Base-by-base conservation (phyloP, 2,888 invertebrate genomes). In the Agonopterix arenella region DNA sequence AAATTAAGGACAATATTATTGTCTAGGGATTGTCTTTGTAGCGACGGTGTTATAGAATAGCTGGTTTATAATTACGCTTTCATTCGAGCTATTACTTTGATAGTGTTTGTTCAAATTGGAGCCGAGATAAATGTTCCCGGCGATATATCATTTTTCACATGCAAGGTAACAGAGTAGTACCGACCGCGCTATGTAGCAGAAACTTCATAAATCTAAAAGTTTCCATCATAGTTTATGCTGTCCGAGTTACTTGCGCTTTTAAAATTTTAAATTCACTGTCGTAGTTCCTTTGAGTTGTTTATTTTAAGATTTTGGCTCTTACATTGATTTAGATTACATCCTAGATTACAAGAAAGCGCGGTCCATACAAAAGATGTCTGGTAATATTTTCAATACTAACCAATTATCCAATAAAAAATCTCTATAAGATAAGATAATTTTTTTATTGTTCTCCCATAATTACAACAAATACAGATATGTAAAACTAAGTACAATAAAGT, bases 181-280 rank as follows among this genome's bases (percentile, higher is more conserved):
- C 64, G 61, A 58, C 51, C 50, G 64, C 65, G 61, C 59, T 61
- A 59, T 59, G 57, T 54, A 57, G 61, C 58, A 56, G 61, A 59
- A 66, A 73, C 66, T 76, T 68, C 76, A 79, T 80, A 80, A 80
- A 79, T 80, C 77, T 73, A 61, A 73, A 76, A 77, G 73, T 78
- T 76, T 65, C 64, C 68, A 66, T 68, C 73, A 65, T 73, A 75
- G 69, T 76, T 74, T 69, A 43, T 40, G 68, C 70, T 65, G 72
- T 70, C 75, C 67, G 58, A 64, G 66, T 64, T 16, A 16, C 37
- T 63, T 58, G 64, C 54, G 61, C 71, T 69, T 74, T 75, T 68
- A 68, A 68, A 75, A 70, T 70, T 73, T 68, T 65, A 56, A 60
- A 64, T 69, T 49, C 47, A 44, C 40, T 18, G 52, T 47, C 36